A percentile compares a stretch with the other conserved stretches of the same genome.
Evolutionary conservation across 1,140 invertebrate genomes (phyloP).

Genomic region (Zaprionus capensis): DNA sequence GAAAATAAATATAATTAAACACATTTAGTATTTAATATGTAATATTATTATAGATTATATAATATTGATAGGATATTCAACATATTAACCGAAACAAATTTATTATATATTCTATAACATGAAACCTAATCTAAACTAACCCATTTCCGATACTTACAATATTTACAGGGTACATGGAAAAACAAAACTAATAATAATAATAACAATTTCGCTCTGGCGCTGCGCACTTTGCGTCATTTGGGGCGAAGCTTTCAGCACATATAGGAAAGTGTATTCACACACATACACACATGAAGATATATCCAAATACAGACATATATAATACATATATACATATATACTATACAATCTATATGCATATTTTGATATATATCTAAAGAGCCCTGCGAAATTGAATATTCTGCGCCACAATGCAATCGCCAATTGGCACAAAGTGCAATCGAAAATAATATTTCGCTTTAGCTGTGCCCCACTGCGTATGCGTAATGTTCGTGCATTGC

Average conservation of each 20-base stretch:
- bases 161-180: constrained; percentile 4
- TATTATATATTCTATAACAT: not conserved
- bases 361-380: constrained; percentile 42
- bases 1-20: no score
- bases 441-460: constrained; percentile 46
- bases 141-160: not conserved
- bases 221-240: constrained; percentile 50
- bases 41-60: no score
- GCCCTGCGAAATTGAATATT: constrained; percentile 49
- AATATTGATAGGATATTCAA: no score
- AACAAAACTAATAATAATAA: constrained; percentile 40
- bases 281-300: not conserved
- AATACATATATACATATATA: constrained; percentile 3
- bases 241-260: constrained; percentile 39
- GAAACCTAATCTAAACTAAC: not conserved
- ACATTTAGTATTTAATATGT: no score
- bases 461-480: constrained; percentile 59
- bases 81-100: not conserved
- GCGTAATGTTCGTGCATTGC: constrained; percentile 53
- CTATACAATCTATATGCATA: constrained; percentile 14
- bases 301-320: not conserved
- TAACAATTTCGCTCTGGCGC: constrained; percentile 43
- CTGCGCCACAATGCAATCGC: constrained; percentile 63
- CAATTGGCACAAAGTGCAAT: constrained; percentile 11
- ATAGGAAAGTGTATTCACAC: not conserved